These are phyloP conservation scores for Scaptomyza reducta DNA, from an alignment of 2,888 invertebrate species.

Conservation along the genomic window DNA sequence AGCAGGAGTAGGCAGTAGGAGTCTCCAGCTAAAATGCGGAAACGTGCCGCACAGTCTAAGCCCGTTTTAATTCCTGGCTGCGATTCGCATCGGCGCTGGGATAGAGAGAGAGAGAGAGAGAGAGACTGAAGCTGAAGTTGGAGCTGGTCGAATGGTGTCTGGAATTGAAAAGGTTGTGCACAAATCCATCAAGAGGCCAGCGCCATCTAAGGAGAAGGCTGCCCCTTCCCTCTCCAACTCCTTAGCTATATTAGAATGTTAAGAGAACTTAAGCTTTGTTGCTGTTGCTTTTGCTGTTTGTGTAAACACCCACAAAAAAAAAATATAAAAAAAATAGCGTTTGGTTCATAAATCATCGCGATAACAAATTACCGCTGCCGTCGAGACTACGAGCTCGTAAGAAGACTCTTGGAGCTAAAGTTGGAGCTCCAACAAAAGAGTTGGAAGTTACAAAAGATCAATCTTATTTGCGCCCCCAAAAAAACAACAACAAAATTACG, in stretches of 20 bases:
- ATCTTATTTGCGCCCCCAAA: conserved; percentile 76
- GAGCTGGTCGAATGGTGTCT: conserved; percentile 37
- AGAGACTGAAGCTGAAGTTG: conserved; percentile 8
- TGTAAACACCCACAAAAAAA: conserved; percentile 78
- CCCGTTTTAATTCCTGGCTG: conserved; percentile 52
- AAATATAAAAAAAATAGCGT: conserved; percentile 20
- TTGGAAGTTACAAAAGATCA: conserved; percentile 80
- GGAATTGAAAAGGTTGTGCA: conserved; percentile 47
- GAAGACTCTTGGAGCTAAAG: conserved; percentile 3
- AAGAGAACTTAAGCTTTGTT: conserved; percentile 19
- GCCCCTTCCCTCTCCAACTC: background rate
- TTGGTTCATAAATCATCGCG: conserved; percentile 83
- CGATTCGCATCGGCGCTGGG: conserved; percentile 58
- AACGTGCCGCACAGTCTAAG: conserved; percentile 64
- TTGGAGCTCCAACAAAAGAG: conserved; percentile 46
- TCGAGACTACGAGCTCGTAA: conserved; percentile 21
- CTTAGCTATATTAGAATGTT: conserved; percentile 60
- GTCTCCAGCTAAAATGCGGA: conserved; percentile 67
- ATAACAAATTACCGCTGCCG: conserved; percentile 83
- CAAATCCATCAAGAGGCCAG: conserved; percentile 80
- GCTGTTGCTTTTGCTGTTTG: conserved; percentile 44
- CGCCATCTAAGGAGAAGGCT: conserved; percentile 59
- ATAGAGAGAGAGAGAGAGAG: background rate
- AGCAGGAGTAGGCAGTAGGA: conserved; percentile 4
- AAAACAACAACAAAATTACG: conserved; percentile 24